These are phyloP conservation scores for Elgonia sp. DNA, from an alignment of 2,888 invertebrate genomes.

Conservation along the genomic window DNA sequence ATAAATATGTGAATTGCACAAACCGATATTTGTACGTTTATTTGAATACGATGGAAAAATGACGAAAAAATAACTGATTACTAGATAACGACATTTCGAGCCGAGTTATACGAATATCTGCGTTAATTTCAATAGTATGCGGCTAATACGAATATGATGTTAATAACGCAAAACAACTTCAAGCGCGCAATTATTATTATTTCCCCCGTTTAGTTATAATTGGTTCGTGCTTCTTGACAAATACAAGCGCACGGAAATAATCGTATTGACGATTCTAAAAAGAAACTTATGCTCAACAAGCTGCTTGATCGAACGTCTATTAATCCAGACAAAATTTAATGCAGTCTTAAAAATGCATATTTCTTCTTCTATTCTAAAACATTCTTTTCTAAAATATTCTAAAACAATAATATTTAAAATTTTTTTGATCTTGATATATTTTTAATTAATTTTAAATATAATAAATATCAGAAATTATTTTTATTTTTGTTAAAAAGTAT, in stretches of 20 bases:
- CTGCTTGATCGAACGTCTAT: not conserved
- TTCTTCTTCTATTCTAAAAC: too few relatives aligned
- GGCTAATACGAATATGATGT: slow-evolving; percentile 1
- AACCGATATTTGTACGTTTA: not conserved
- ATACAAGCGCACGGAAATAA: slow-evolving; percentile 36
- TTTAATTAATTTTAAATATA: too few relatives aligned
- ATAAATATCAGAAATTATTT: too few relatives aligned
- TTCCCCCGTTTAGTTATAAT: slow-evolving; percentile 35
- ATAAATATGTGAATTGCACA: not conserved
- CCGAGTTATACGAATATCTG: slow-evolving; percentile 41
- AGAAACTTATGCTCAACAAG: slow-evolving; percentile 13
- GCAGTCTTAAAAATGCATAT: too few relatives aligned
- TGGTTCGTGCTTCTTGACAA: slow-evolving; percentile 56
- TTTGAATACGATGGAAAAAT: slow-evolving; percentile 1
- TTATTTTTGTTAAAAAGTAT: too few relatives aligned
- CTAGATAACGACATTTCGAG: not conserved
- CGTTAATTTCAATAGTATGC: not conserved
- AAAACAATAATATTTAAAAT: too few relatives aligned
- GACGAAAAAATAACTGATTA: slow-evolving; percentile 7
- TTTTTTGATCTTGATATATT: too few relatives aligned
- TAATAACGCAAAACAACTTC: slow-evolving; percentile 57
- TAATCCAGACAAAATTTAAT: not conserved
- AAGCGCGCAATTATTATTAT: slow-evolving; percentile 55
- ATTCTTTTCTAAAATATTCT: too few relatives aligned
- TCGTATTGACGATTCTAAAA: slow-evolving; percentile 11